Conservation (phyloP, 2,888 invertebrate species). For the Syrphus vitripennis region DNA sequence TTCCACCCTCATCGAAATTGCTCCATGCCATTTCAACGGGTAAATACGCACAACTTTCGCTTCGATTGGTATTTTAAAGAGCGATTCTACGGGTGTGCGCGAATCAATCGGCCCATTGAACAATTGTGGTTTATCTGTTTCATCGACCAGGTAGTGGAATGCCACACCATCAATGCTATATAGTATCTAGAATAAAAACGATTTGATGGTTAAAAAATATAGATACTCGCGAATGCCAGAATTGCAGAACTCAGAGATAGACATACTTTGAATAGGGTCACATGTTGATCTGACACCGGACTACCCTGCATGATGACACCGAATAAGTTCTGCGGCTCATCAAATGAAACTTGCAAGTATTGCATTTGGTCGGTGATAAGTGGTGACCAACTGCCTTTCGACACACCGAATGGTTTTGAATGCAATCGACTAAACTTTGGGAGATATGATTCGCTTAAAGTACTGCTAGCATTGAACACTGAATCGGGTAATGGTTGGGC, state of each 20-base stretch:
- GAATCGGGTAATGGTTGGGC: constrained; percentile 81
- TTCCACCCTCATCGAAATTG: constrained; percentile 86
- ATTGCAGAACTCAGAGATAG: not conserved
- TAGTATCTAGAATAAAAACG: constrained; percentile 77
- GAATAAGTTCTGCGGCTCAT: constrained; percentile 86
- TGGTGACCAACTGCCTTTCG: constrained; percentile 87
- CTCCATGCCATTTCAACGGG: constrained; percentile 89
- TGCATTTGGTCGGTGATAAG: constrained; percentile 83
- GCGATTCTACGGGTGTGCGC: constrained; percentile 83
- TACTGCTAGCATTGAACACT: constrained; percentile 84
- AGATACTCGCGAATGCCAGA: not conserved
- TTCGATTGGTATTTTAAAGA: constrained; percentile 88
- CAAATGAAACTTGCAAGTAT: constrained; percentile 87
- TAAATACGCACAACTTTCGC: constrained; percentile 87
- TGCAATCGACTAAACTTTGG: constrained; percentile 83
- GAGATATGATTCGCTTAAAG: constrained; percentile 81
- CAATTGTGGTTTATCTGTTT: constrained; percentile 83
- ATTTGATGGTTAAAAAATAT: not conserved
- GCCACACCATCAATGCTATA: constrained; percentile 86
- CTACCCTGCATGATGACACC: constrained; percentile 89
- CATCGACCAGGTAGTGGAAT: constrained; percentile 84
- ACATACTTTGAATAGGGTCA: constrained; percentile 86
- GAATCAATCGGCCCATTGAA: constrained; percentile 88
- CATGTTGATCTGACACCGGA: constrained; percentile 86
- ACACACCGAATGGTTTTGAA: constrained; percentile 75